Evolutionary conservation across 2,797 vertebrate species (phyloP), one percentile per base, ranked within the genome.

Genomic region (Tadarida brasiliensis): DNA sequence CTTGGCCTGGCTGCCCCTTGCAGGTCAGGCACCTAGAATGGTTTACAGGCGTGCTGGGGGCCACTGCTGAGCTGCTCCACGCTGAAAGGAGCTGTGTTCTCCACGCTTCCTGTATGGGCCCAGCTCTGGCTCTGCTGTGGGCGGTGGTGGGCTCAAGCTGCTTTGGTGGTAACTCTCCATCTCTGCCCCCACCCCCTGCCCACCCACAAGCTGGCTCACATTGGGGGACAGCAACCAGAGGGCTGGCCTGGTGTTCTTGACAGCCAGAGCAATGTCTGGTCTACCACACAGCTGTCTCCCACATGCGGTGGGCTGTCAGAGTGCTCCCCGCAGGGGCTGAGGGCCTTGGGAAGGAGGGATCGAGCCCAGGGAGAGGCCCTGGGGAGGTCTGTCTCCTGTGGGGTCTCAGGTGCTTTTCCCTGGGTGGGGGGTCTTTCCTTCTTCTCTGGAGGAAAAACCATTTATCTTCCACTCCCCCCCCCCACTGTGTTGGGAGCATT

Each of bases 91-190:
- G 59, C 90, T 82, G 30, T 44, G 3, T 73, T 95, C 76, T 89
- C 30, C 51, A 87, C 2, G 33, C 87, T 87, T 67, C 73, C 44
- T 93, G 91, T 77, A 73, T 49, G 35, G 70, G 67, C 93, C 71
- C 39, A 68, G 87, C 86, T 90, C 91, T 0, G 74, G 86, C 63
- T 96, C 33, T 73, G 74, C 76, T 49, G 49, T 87, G 87, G 87
- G 80, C 0, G 68, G 94, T 78, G 84, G 91, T 91, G 90, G 77
- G 95, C 81, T 93, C 67, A 81, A 93, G 80, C 96, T 92, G 85
- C 49, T 91, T 39, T 88, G 82, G 67, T 83, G 80, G 56, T 54
- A 83, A 91, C 84, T 87, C 80, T 94, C 56, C 47, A 74, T 90
- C 61, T 82, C 87, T 82, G 67, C 76, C 51, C 80, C 84, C 78